Percentiles rank a stretch among this genome's conserved stretches.
Conservation (phyloP, 2,797 vertebrate genomes). For the Myripristis murdjan region DNA sequence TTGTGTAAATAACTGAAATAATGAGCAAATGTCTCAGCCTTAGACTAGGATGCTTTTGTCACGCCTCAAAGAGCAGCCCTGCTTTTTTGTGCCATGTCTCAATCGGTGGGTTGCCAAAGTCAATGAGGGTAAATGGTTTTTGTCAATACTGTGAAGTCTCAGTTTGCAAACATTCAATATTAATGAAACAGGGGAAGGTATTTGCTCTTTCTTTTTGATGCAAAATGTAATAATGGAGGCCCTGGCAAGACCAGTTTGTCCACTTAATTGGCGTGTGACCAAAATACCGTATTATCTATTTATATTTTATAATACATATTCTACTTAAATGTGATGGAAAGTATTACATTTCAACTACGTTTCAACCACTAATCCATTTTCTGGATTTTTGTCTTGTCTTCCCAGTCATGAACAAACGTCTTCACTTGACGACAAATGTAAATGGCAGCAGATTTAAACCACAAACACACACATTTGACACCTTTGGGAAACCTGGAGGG, state of each 20-base stretch:
- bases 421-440: no score
- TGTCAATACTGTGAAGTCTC: conserved; percentile 26
- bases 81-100: conserved; percentile 10
- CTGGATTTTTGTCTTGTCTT: no score
- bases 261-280: neutral
- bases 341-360: no score
- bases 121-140: conserved; percentile 37
- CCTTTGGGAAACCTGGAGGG: no score
- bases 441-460: no score
- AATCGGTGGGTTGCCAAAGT: neutral
- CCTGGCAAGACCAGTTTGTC: conserved; percentile 26
- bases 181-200: conserved; percentile 37
- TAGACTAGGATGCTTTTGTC: neutral
- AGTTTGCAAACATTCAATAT: conserved; percentile 35
- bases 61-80: neutral
- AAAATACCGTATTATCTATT: neutral
- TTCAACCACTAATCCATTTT: no score
- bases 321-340: no score
- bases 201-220: conserved; percentile 46
- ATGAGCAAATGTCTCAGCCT: neutral
- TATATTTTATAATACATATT: no score
- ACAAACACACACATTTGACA: no score
- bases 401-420: no score
- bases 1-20: conserved; percentile 28
- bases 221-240: conserved; percentile 46